Conservation (phyloP, 2,797 vertebrate species). For the Sylvilagus floridanus region DNA sequence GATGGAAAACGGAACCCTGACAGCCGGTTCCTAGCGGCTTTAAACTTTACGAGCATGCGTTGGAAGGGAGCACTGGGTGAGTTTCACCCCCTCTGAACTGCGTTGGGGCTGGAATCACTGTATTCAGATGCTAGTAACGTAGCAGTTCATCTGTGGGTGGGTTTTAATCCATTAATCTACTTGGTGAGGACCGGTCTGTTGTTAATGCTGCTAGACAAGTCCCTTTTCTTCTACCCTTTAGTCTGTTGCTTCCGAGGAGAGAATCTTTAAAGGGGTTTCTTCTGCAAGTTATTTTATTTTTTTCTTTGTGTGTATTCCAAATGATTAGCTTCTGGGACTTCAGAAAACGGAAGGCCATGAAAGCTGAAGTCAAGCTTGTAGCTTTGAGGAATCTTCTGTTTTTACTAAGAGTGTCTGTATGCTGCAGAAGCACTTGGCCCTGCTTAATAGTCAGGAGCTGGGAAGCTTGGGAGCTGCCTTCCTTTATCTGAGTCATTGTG, state of each 20-base stretch:
- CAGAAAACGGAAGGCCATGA: neutral
- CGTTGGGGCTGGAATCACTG: neutral
- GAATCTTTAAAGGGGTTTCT: slow-evolving; percentile 57
- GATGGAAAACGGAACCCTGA: neutral
- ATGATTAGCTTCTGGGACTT: slow-evolving; percentile 24
- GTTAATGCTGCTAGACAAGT: neutral
- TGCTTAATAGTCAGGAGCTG: slow-evolving; percentile 18
- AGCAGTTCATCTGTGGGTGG: slow-evolving; percentile 19
- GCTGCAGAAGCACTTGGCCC: neutral
- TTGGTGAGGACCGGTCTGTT: neutral
- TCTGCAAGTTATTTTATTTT: neutral
- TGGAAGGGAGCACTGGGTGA: neutral
- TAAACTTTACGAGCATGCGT: neutral
- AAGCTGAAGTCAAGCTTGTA: slow-evolving; percentile 41
- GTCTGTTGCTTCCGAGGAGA: slow-evolving; percentile 30
- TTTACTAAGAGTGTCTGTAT: neutral
- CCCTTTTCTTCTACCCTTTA: neutral
- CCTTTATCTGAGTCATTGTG: slow-evolving; percentile 26
- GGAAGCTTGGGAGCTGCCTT: neutral
- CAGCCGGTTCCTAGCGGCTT: neutral
- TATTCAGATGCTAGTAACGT: slow-evolving; percentile 36
- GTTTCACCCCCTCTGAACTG: neutral
- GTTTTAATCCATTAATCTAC: slow-evolving; percentile 27
- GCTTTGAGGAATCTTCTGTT: no score
- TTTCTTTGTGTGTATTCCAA: neutral